These are phyloP conservation scores for Tipula lateralis DNA, from an alignment of 2,888 invertebrate species.

Conservation along the genomic window DNA sequence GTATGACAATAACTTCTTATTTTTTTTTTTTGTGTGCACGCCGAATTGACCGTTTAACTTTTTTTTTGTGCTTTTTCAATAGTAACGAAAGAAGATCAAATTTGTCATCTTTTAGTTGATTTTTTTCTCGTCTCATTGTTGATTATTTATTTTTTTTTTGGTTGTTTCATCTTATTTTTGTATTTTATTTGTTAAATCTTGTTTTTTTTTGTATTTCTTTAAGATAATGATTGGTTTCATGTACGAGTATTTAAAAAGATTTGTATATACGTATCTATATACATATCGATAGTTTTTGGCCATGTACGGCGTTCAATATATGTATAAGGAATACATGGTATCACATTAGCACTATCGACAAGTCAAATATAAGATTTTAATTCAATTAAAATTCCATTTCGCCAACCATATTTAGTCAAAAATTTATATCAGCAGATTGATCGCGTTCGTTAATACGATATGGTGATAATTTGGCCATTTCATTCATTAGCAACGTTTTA, in stretches of 20 bases:
- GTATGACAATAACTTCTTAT: background rate
- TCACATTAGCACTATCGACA: background rate
- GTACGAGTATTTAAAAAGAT: too few relatives aligned
- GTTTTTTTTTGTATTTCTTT: background rate
- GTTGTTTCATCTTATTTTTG: background rate
- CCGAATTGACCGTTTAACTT: background rate
- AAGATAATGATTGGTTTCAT: background rate
- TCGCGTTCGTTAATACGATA: background rate
- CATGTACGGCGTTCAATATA: background rate
- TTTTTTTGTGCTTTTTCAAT: background rate
- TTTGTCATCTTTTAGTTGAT: background rate
- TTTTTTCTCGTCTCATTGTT: background rate
- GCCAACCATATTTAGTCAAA: background rate
- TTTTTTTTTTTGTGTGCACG: background rate
- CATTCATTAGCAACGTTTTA: background rate
- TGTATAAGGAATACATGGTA: background rate
- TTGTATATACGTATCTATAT: background rate
- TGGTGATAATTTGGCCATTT: background rate
- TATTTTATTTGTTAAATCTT: background rate
- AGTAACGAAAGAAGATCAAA: background rate
- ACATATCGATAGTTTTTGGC: too few relatives aligned
- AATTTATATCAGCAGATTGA: background rate
- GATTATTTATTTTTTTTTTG: background rate
- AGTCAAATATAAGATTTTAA: background rate
- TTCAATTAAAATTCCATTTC: constrained; percentile 1